These are phyloP conservation scores for Prionailurus bengalensis DNA, from an alignment of 2,113 vertebrate species.

Conservation along the genomic window DNA sequence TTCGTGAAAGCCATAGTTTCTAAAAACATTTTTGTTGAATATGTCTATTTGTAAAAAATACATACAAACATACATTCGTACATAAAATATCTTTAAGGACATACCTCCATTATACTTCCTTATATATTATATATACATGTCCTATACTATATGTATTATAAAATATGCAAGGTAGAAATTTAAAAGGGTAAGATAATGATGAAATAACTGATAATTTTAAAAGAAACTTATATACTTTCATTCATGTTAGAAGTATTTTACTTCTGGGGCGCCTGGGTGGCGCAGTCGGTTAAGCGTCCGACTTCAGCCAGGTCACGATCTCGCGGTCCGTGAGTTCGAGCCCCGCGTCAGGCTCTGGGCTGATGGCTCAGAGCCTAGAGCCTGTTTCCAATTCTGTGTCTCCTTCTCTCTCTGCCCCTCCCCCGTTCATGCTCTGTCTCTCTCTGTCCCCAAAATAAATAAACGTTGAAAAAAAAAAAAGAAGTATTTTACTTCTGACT, in stretches of 20 bases:
- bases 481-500: not conserved
- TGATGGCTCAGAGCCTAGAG: no score
- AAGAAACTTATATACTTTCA: not conserved
- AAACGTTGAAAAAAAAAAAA: not conserved
- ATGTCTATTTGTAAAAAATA: not conserved
- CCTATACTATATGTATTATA: not conserved
- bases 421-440: no score
- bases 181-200: not conserved
- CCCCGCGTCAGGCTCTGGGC: no score
- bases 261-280: not conserved
- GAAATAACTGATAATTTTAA: not conserved
- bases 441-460: no score
- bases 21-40: slow-evolving; percentile 9
- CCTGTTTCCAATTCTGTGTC: no score
- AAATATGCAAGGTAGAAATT: not conserved
- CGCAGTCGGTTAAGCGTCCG: no score
- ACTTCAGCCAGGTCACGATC: no score
- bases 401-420: no score
- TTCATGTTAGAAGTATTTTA: not conserved
- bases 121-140: not conserved
- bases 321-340: no score
- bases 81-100: not conserved
- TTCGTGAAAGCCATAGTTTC: not conserved
- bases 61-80: not conserved
- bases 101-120: not conserved